These are phyloP conservation scores for Mus caroli DNA, from an alignment of 2,797 vertebrate genomes.

Conservation along the genomic window DNA sequence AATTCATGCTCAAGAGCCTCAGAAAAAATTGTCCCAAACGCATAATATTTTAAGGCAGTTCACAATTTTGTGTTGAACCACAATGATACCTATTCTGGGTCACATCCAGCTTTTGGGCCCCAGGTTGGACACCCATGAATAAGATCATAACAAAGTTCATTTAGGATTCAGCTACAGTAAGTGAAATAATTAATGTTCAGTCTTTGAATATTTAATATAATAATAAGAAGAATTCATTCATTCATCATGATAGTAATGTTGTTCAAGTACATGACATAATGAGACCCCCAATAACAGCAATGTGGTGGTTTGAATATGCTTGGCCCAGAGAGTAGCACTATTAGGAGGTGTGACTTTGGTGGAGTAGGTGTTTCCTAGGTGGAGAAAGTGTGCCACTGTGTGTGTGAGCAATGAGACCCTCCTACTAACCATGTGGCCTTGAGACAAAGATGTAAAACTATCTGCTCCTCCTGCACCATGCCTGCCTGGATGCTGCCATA, in stretches of 20 bases:
- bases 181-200: constrained; percentile 17
- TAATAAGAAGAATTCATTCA: constrained; percentile 30
- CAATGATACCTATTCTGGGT: neutral
- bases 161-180: neutral
- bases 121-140: neutral
- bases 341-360: neutral
- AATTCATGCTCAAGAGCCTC: neutral
- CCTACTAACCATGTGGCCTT: neutral
- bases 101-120: neutral
- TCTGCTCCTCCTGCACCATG: neutral
- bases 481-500: neutral
- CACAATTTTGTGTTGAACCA: neutral
- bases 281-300: neutral
- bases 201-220: constrained; percentile 21
- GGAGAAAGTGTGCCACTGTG: neutral
- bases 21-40: neutral
- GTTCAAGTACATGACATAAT: neutral
- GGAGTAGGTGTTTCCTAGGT: neutral
- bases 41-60: neutral
- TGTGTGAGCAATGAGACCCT: neutral
- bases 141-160: neutral
- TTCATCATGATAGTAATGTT: neutral
- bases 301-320: too few species aligned
- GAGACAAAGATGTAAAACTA: neutral
- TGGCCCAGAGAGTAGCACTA: too few species aligned